phyloP scores from a whole-genome alignment of 2,888 invertebrate species.

The Heliconius hortense region DNA sequence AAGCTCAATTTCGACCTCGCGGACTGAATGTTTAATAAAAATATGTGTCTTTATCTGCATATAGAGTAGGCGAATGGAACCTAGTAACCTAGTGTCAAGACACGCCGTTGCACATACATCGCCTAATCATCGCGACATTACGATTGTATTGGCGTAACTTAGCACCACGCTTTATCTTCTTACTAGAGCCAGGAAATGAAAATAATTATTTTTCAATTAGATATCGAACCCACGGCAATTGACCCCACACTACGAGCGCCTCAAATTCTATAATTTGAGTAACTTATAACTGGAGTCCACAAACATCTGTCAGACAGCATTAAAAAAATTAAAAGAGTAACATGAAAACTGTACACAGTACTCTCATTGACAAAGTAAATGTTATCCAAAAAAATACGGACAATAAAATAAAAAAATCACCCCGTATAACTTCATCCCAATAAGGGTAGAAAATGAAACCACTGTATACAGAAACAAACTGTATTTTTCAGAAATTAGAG shows the following conservation, averaged over 20 bases:
- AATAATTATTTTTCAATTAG: not conserved
- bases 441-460: constrained; percentile 33
- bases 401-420: constrained; percentile 47
- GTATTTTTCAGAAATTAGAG: constrained; percentile 5
- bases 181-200: not conserved
- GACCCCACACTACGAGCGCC: not conserved
- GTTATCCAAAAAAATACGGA: constrained; percentile 23
- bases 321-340: constrained; percentile 26
- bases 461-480: constrained; percentile 35
- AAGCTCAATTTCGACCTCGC: no score
- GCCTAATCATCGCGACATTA: not conserved
- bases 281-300: not conserved
- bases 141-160: not conserved
- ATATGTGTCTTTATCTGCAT: not conserved
- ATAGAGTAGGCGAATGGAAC: not conserved
- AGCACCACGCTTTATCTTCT: not conserved
- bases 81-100: not conserved
- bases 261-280: not conserved
- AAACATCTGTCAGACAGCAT: constrained; percentile 14
- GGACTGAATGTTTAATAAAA: not conserved
- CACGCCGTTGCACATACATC: not conserved
- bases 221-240: not conserved
- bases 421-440: constrained; percentile 44
- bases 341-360: constrained; percentile 21
- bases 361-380: constrained; percentile 36